These are phyloP conservation scores for Caenorhabditis sp. DNA, from an alignment of 2,888 invertebrate species.

Conservation along the genomic window DNA sequence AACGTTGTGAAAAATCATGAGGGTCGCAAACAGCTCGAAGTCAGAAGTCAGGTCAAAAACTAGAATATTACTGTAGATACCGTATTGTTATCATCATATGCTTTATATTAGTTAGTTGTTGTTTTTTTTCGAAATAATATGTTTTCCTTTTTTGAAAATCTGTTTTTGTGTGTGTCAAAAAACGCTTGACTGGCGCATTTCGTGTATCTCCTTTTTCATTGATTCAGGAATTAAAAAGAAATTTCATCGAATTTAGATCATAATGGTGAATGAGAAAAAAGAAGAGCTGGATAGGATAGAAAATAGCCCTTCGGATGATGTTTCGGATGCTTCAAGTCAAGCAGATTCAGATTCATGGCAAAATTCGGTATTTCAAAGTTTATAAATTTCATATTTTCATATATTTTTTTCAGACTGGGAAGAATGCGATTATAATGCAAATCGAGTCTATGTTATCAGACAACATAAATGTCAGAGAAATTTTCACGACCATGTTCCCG, in stretches of 20 bases:
- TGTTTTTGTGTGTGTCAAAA: too few species aligned
- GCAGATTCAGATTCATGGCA: slow-evolving; percentile 28
- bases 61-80: slow-evolving; percentile 8
- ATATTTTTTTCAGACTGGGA: not conserved
- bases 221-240: not conserved
- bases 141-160: too few species aligned
- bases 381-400: not conserved
- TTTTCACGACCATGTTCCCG: slow-evolving; percentile 21
- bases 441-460: slow-evolving; percentile 17
- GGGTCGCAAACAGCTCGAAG: slow-evolving; percentile 38
- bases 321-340: not conserved
- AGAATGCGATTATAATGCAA: not conserved
- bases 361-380: slow-evolving; percentile 10
- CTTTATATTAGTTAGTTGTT: slow-evolving; percentile 20
- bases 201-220: too few species aligned
- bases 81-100: slow-evolving; percentile 1
- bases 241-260: not conserved
- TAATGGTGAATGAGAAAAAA: not conserved
- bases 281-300: slow-evolving; percentile 3
- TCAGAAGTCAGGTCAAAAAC: slow-evolving; percentile 7
- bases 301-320: not conserved
- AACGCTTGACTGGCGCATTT: too few species aligned
- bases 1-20: slow-evolving; percentile 51
- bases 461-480: slow-evolving; percentile 5
- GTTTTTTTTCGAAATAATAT: slow-evolving; percentile 5